A percentile compares a stretch with the other conserved stretches of the same genome.
Evolutionary conservation across 92 coral and sea anemone species (phyloP).

Genomic region (Pocillopora meandrina): DNA sequence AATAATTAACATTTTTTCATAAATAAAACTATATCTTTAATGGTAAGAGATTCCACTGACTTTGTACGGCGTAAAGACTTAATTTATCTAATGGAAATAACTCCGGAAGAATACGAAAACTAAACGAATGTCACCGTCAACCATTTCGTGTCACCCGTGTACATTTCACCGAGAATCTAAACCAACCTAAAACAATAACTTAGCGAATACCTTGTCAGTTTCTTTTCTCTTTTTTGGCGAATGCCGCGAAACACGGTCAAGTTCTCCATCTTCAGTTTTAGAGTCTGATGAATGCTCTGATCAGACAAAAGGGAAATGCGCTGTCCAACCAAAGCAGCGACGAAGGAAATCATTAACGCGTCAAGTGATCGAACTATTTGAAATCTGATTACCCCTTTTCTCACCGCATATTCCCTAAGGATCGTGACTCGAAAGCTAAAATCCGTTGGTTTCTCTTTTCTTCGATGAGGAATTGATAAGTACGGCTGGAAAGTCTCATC

Average conservation of each 20-base stretch:
- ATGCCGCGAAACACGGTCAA: neutral
- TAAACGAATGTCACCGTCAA: neutral
- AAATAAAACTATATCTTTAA: conserved; percentile 36
- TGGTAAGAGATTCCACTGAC: conserved; percentile 17
- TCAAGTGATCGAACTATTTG: neutral
- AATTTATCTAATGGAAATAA: neutral
- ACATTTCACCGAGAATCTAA: neutral
- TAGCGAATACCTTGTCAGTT: neutral
- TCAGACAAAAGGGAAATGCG: neutral
- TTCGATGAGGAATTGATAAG: neutral
- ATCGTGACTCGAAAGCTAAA: neutral
- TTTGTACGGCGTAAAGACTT: neutral
- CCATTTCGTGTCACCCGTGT: neutral
- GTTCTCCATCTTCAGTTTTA: neutral
- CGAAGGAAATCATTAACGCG: neutral
- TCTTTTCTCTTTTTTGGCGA: neutral
- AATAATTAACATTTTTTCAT: conserved; percentile 42
- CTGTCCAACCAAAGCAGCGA: neutral
- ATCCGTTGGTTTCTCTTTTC: neutral
- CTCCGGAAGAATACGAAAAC: neutral
- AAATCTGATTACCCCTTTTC: neutral
- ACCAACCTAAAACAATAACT: conserved; percentile 16
- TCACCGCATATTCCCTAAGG: conserved; percentile 36
- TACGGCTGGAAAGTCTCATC: neutral
- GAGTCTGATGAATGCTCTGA: neutral